Conservation (phyloP, 92 coral and sea anemone genomes). For the Muricea muricata region DNA sequence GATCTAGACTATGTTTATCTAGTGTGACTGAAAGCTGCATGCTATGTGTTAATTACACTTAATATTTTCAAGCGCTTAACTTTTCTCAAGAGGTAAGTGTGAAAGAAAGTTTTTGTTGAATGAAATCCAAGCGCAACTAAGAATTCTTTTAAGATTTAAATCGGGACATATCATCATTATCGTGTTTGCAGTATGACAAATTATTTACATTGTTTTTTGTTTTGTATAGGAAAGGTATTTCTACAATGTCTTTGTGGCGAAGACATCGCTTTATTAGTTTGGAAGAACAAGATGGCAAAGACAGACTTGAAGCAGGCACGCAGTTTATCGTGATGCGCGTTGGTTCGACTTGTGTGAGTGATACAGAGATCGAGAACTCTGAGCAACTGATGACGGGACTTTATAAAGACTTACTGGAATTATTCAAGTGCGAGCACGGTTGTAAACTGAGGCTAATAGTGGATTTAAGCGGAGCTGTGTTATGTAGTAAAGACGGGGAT, state of each 20-base stretch:
- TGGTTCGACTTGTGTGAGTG: constrained; percentile 3
- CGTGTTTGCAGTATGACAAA: background rate
- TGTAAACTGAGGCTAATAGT: background rate
- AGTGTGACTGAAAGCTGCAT: no score
- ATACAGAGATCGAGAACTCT: background rate
- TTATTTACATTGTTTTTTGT: background rate
- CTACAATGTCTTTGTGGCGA: constrained; percentile 26
- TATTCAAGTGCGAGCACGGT: background rate
- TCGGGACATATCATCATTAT: background rate
- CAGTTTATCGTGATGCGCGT: constrained; percentile 12
- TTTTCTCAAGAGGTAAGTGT: background rate
- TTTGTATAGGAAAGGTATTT: background rate
- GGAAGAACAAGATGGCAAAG: background rate
- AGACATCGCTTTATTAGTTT: constrained; percentile 24
- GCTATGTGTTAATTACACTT: no score
- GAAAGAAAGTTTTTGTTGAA: no score
- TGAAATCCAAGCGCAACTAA: background rate
- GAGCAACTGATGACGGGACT: background rate
- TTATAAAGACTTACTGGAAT: background rate
- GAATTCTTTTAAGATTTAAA: background rate
- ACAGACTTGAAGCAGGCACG: constrained; percentile 17
- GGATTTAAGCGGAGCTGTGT: constrained; percentile 31
- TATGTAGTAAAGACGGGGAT: constrained; percentile 8
- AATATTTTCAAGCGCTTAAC: background rate
- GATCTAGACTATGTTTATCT: no score